Evolutionary conservation across 2,888 invertebrate genomes (phyloP).

Genomic region (Pandemis cinnamomeana): DNA sequence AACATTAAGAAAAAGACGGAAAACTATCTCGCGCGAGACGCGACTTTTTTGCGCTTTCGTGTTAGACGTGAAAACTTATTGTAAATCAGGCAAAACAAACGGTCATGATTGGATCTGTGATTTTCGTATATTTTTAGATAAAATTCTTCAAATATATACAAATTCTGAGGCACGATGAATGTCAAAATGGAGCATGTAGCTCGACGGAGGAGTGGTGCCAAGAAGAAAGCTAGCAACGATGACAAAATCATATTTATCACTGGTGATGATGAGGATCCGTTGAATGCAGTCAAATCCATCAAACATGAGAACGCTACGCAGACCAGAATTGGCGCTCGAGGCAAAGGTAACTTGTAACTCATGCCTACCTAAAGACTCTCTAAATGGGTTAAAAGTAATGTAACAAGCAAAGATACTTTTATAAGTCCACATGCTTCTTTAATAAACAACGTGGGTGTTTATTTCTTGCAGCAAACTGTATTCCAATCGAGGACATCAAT

Average conservation of each 20-base stretch:
- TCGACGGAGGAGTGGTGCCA: neutral
- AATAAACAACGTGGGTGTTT: neutral
- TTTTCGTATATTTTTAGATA: slow-evolving; percentile 4
- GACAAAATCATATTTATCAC: neutral
- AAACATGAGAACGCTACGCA: slow-evolving; percentile 59
- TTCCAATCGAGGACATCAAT: slow-evolving; percentile 4
- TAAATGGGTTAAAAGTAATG: too few relatives aligned
- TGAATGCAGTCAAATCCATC: slow-evolving; percentile 42
- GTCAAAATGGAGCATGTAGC: neutral
- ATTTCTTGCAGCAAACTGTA: slow-evolving; percentile 1
- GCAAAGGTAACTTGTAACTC: neutral
- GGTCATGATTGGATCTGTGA: neutral
- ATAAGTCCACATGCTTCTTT: too few relatives aligned
- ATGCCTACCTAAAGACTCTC: neutral
- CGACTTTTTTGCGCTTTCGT: too few relatives aligned
- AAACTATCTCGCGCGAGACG: too few relatives aligned
- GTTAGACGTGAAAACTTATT: neutral
- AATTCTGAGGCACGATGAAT: slow-evolving; percentile 17
- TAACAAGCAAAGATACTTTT: too few relatives aligned
- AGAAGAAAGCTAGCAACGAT: neutral
- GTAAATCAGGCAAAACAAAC: neutral
- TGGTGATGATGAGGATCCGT: slow-evolving; percentile 41
- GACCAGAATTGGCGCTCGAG: slow-evolving; percentile 49
- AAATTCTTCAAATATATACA: neutral
- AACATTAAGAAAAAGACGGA: too few relatives aligned